Evolutionary conservation across 2,888 invertebrate genomes (phyloP), one percentile per base, ranked within the genome.

Genomic region (Caenorhabditis wallacei): DNA sequence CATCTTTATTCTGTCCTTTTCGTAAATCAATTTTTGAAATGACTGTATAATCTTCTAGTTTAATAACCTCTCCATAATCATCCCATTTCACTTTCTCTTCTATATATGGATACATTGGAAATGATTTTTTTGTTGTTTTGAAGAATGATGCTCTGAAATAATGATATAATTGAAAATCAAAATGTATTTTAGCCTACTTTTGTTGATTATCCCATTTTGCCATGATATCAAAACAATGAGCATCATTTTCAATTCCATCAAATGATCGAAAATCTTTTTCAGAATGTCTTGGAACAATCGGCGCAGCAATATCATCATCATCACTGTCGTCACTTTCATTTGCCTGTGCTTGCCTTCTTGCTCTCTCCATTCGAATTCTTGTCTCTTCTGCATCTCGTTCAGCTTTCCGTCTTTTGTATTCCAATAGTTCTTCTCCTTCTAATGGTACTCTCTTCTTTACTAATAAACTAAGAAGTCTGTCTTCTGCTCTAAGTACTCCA

Each of bases 11-110:
- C 18, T 66, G 48, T 18, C 81, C 81, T 53, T 81, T 81, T 35
- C 75, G 64, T 3, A 66, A 3, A 57, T 75, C 75, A n/a, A 70
- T 57, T 20, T 76, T 76, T 7, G 78, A 68, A 16, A 68, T 59
- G 18, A 83, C 80, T 10, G 95, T 95, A 92, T 96, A 97, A 91
- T 97, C 97, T 93, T 97, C 97, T 0, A 96, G 95, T 93, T 95
- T 94, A 72, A 99, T 95, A 53, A 97, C 95, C 93, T 98, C 98
- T 0, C 99, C 98, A 92, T 98, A 99, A 92, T 98, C 98, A 90
- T 98, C 98, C 91, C 95, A 94, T 92, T 88, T 90, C n/a, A 86
- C 80, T 76, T 89, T 91, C 82, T 97, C 97, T 92, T 98, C 98
- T 57, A 95, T 95, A 92, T 95, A 96, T 0, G 98, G 98, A 93